Evolutionary conservation across 2,888 invertebrate genomes (phyloP), one percentile per base, ranked within the genome.

Genomic region (Cephus pygmeus): DNA sequence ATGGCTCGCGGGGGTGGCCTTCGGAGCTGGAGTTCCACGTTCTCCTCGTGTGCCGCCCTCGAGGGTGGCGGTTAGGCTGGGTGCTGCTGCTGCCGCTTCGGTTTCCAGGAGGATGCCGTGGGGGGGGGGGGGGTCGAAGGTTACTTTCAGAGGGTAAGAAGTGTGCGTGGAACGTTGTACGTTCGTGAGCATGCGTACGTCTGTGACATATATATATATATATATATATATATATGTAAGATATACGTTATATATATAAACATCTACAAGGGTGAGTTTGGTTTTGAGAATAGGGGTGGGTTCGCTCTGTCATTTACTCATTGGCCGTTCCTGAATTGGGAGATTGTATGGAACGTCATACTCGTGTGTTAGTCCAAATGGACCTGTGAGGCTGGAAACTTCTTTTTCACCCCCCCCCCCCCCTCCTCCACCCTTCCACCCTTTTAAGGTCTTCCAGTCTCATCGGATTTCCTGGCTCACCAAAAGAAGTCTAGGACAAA

Each of bases 291-390:
- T 79, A 79, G 80, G 77, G 80, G 81, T 82, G 83, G 85, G 85
- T 82, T 82, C 79, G 85, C 86, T 86, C 82, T 88, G 89, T 89
- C 88, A 90, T 89, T 89, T 89, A 87, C 88, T 87, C 88, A 87
- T 88, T 85, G 87, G 87, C 85, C 86, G 86, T 87, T 40, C 15
- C 40, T 40, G 40, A 40, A 40, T 40, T 6, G 40, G 15, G 15
- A 40, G 15, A 1, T 6, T 15, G 40, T 15, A 40, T 15, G 40
- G 40, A 15, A 40, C 15, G 15, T 15, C 40, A 40, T 4, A 15
- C 40, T 4, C 40, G 15, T 40, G 40, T 40, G 40, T 83, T 84
- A 85, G 80, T 80, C 77, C 83, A 85, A 81, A 80, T 82, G 83
- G 86, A 85, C 81, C 80, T 81, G 73, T 77, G 83, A 84, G 82